Evolutionary conservation across 2,888 invertebrate genomes (phyloP).

Genomic region (Colostygia pectinataria): DNA sequence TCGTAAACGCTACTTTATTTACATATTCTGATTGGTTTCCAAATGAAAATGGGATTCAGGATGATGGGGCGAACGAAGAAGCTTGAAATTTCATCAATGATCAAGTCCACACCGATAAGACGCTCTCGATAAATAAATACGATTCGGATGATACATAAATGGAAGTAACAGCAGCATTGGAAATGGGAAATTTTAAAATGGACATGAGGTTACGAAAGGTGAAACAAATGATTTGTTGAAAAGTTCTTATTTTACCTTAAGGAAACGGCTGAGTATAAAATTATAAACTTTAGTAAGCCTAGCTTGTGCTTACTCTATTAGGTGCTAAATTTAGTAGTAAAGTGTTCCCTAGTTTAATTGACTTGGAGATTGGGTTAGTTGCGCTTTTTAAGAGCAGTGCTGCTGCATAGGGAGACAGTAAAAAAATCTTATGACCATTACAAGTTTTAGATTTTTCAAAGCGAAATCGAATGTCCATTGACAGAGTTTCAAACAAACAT

Average conservation of each 20-base stretch:
- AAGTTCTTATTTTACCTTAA: constrained; percentile 70
- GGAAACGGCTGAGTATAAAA: constrained; percentile 79
- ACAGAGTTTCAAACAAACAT: not conserved
- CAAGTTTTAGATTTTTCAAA: constrained; percentile 10
- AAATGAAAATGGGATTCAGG: constrained; percentile 49
- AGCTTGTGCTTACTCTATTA: constrained; percentile 77
- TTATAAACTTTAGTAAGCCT: constrained; percentile 80
- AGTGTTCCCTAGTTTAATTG: constrained; percentile 93
- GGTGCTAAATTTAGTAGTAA: constrained; percentile 83
- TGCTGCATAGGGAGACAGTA: constrained; percentile 52
- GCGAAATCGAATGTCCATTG: not conserved
- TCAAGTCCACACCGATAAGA: constrained; percentile 42
- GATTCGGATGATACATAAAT: constrained; percentile 29
- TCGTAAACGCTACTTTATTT: constrained; percentile 65
- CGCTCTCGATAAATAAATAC: constrained; percentile 18
- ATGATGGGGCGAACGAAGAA: constrained; percentile 62
- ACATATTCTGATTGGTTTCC: constrained; percentile 72
- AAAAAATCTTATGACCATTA: constrained; percentile 14
- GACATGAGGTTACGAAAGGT: constrained; percentile 32
- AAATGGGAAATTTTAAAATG: constrained; percentile 29
- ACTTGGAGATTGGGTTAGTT: constrained; percentile 87
- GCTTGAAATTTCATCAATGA: constrained; percentile 82
- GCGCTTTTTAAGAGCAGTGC: constrained; percentile 54
- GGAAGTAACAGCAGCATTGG: constrained; percentile 51
- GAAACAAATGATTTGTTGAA: constrained; percentile 32